Conservation (phyloP, 2,113 vertebrate species). For the Neolamprologus hecqui region DNA sequence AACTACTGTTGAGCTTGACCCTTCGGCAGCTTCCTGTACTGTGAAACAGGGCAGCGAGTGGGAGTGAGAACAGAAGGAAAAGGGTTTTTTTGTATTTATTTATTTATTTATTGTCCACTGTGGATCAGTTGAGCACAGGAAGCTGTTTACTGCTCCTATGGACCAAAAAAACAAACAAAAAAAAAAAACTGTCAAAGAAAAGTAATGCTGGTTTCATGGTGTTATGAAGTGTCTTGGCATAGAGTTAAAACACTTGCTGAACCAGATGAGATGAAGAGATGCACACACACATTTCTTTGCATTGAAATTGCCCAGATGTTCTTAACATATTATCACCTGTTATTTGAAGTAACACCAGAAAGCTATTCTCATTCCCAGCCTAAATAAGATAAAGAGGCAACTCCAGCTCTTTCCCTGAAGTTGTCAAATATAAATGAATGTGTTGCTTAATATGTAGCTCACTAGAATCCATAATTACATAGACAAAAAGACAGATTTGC, state of each 20-base stretch:
- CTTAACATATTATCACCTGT: neutral
- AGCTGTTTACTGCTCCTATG: neutral
- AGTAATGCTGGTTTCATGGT: neutral
- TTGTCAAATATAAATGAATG: neutral
- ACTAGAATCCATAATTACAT: neutral
- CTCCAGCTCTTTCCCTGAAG: neutral
- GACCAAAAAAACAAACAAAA: neutral
- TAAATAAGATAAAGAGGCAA: neutral
- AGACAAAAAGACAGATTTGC: neutral
- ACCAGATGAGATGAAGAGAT: neutral
- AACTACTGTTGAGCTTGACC: conserved; percentile 38
- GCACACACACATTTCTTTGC: neutral
- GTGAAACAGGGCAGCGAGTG: conserved; percentile 49
- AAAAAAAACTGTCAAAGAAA: neutral
- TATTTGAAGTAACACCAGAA: neutral
- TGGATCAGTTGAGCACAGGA: conserved; percentile 13
- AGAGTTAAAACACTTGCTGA: neutral
- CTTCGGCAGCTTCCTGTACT: conserved; percentile 46
- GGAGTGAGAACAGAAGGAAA: conserved; percentile 53
- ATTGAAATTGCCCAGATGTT: neutral
- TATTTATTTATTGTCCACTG: neutral
- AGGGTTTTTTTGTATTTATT: neutral
- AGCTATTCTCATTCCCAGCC: neutral
- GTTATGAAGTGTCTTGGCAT: neutral
- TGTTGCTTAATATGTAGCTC: neutral